Percentiles rank a stretch among this genome's conserved stretches.
Conservation (phyloP, 2,888 invertebrate genomes). For the Acronicta leporina region DNA sequence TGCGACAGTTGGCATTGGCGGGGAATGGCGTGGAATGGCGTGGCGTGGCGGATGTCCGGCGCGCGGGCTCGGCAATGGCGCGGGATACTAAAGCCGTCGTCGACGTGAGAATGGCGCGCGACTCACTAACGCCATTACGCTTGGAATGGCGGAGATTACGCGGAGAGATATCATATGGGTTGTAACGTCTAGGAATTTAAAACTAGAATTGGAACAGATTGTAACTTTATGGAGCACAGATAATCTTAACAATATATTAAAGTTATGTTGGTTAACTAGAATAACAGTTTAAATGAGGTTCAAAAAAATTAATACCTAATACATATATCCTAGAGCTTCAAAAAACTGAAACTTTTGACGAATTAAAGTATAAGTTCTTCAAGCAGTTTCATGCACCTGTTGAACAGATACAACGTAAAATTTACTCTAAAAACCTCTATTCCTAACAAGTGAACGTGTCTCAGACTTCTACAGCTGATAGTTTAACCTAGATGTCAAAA, state of each 20-base stretch:
- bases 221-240: conserved; percentile 10
- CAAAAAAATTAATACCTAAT: neutral
- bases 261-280: neutral
- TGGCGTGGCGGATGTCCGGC: conserved; percentile 76
- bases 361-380: no score
- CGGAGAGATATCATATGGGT: conserved; percentile 65
- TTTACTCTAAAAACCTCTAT: neutral
- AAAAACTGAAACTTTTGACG: no score
- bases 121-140: conserved; percentile 70
- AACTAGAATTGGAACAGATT: conserved; percentile 36
- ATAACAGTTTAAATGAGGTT: neutral
- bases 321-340: neutral
- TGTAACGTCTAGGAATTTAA: conserved; percentile 49
- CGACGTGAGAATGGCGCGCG: conserved; percentile 60
- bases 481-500: conserved; percentile 49
- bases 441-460: conserved; percentile 10
- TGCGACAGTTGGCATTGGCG: conserved; percentile 67
- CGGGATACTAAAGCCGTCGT: conserved; percentile 57
- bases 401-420: neutral
- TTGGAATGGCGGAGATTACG: conserved; percentile 70
- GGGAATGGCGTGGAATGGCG: conserved; percentile 64
- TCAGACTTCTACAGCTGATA: neutral
- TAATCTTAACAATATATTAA: conserved; percentile 35
- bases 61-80: conserved; percentile 61
- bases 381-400: neutral